Evolutionary conservation across 2,797 vertebrate species (phyloP), one percentile per base, ranked within the genome.

Genomic region (Caiman crocodilus): DNA sequence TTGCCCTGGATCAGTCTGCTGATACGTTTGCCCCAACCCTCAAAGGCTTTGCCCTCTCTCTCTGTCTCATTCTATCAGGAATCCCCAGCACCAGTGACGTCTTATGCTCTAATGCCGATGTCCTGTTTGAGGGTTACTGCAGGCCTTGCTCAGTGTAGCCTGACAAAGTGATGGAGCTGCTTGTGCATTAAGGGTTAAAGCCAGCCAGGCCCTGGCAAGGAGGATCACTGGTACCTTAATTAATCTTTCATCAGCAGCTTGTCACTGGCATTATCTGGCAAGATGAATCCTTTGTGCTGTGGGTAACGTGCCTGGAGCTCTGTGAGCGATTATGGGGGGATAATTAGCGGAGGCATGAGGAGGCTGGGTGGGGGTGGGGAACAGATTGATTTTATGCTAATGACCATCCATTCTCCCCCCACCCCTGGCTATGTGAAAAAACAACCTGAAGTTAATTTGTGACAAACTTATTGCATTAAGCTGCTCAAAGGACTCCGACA

Each of bases 361-460:
- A n/a, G 58, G 28, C 26, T 16, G 57, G 78, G 58, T 7, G 35
- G 60, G 14, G 35, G 56, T 65, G 56, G 56, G 75, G 78, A 35
- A 35, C 74, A 77, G 78, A 80, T 14, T 71, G 69, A 25, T 59
- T 63, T 83, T 55, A 67, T 65, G 56, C 26, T 35, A 83, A 79
- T 79, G 58, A 78, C 86, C 60, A 59, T 67, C 76, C 16, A 42
- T 75, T 82, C 56, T 61, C 65, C 42, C 20, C 25, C 56, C n/a
- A 26, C 18, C n/a, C 5, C 21, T 5, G 56, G 20, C 14, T 10
- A 30, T 18, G 14, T 18, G 17, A 55, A 17, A 25, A 16, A 85
- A 59, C 57, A 84, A 71, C 75, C 75, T 75, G 76, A 79, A 87
- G 84, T 87, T 87, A 87, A 91, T 87, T 91, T 79, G 67, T 87